These are phyloP conservation scores for Lathamus discolor DNA, from an alignment of 2,113 vertebrate species.

Conservation along the genomic window DNA sequence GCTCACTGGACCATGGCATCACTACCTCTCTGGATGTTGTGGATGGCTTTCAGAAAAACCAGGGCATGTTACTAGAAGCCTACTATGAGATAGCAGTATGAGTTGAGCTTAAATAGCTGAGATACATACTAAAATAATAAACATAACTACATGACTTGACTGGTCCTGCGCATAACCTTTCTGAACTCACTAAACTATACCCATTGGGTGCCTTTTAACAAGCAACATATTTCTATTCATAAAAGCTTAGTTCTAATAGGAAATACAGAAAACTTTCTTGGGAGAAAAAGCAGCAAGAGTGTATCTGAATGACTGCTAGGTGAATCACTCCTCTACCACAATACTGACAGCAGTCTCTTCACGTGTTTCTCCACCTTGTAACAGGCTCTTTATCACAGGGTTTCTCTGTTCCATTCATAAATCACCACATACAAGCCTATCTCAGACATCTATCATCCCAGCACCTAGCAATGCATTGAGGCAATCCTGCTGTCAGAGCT, in stretches of 20 bases:
- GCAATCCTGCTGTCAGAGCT: not conserved
- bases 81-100: not conserved
- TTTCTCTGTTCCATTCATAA: not conserved
- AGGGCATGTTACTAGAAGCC: not conserved
- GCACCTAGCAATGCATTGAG: not conserved
- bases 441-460: not conserved
- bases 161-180: not conserved
- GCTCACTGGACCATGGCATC: not conserved
- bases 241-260: not conserved
- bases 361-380: not conserved
- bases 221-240: not conserved
- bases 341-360: not conserved
- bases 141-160: not conserved
- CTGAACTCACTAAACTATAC: not conserved
- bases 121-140: not conserved
- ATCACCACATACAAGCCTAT: not conserved
- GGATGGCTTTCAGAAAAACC: not conserved
- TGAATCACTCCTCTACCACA: not conserved
- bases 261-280: not conserved
- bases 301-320: not conserved
- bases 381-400: not conserved
- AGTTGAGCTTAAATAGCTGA: not conserved
- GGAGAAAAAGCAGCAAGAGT: not conserved
- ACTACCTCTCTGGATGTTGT: no score
- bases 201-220: not conserved